A percentile compares a stretch with the other conserved stretches of the same genome.
These are phyloP conservation scores for Pharmacophagus antenor DNA, from an alignment of 2,888 invertebrate species.

Conservation along the genomic window DNA sequence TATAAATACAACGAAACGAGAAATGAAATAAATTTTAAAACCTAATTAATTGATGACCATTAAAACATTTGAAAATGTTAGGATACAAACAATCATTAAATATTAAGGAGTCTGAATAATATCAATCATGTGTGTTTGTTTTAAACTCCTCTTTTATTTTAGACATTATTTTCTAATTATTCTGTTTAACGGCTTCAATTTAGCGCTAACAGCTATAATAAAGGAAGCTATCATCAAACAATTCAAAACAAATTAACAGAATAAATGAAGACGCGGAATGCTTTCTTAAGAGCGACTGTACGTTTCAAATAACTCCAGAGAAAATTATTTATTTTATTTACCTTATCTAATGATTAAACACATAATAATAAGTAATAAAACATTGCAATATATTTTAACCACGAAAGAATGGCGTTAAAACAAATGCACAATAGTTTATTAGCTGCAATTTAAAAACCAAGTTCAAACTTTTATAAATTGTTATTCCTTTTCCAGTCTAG, in stretches of 20 bases:
- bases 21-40: not conserved
- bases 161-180: not conserved
- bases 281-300: conserved; percentile 20
- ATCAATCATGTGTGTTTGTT: not conserved
- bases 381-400: too few species aligned
- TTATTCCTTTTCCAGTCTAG: too few species aligned
- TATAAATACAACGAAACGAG: too few species aligned
- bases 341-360: not conserved
- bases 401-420: too few species aligned
- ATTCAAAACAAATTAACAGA: conserved; percentile 29
- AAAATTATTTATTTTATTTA: not conserved
- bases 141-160: not conserved
- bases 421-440: too few species aligned
- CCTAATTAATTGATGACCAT: not conserved
- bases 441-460: too few species aligned
- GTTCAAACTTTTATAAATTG: too few species aligned
- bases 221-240: conserved; percentile 25
- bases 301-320: conserved; percentile 15
- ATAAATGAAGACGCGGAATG: conserved; percentile 21
- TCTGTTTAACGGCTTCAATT: conserved; percentile 3
- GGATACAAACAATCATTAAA: too few species aligned
- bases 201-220: conserved; percentile 8
- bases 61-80: too few species aligned
- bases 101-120: not conserved
- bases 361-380: too few species aligned